These are phyloP conservation scores for Pharmacophagus antenor DNA, from an alignment of 2,888 invertebrate genomes.

Conservation along the genomic window DNA sequence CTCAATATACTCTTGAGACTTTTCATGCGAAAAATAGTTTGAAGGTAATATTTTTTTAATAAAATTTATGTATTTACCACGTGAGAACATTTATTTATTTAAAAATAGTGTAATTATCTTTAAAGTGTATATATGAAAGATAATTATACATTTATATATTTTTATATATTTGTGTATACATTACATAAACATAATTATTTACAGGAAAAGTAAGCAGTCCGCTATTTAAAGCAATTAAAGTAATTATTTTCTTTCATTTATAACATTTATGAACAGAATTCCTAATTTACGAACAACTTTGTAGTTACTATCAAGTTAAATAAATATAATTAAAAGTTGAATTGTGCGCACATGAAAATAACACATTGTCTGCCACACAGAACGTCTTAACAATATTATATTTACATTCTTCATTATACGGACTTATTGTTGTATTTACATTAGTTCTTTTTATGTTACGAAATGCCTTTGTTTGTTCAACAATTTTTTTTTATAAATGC, in stretches of 20 bases:
- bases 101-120: no score
- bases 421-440: slow-evolving; percentile 20
- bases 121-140: no score
- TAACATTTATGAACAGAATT: neutral
- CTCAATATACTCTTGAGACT: neutral
- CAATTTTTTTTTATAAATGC: slow-evolving; percentile 4
- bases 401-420: slow-evolving; percentile 16
- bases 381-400: slow-evolving; percentile 19
- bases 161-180: neutral
- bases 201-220: no score
- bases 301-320: neutral
- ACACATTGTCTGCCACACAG: slow-evolving; percentile 25
- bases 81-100: no score
- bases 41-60: no score
- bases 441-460: slow-evolving; percentile 24
- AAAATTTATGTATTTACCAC: no score
- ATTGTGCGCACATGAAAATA: slow-evolving; percentile 9
- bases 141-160: no score
- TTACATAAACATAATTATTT: no score
- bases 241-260: neutral
- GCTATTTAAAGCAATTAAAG: no score
- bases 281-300: neutral
- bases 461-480: slow-evolving; percentile 12
- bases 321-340: slow-evolving; percentile 11
- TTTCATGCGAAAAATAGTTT: no score